Evolutionary conservation across 2,888 invertebrate species (phyloP), one percentile per base, ranked within the genome.

Genomic region (Tethea ocularis): DNA sequence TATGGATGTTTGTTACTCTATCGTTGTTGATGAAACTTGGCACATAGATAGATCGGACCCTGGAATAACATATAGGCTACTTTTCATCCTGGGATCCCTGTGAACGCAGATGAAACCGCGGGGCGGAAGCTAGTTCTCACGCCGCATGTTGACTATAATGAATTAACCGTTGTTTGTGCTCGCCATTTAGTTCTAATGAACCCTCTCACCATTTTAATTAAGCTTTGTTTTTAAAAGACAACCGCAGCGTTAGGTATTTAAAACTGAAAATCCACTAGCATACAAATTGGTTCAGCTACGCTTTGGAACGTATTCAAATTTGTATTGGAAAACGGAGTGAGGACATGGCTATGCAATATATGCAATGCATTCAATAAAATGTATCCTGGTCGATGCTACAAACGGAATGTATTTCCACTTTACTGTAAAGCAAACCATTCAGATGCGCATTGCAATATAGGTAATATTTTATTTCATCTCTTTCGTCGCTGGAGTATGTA

Each of bases 141-240:
- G n/a, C 7, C 38, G 38, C 38, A 5, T 20, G 20, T 6, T 17
- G 41, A 4, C 20, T 36, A 11, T 53, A 53, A 53, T 53, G 33
- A 53, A 53, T 33, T 11, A 53, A 20, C 53, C 26, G 29, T 8
- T 20, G 29, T 33, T 33, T 20, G 20, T 54, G 20, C 33, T 53
- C 20, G 54, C 29, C 36, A 54, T 22, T 36, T 54, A 22, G 53
- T 53, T 20, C 13, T 53, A 53, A 53, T 53, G 53, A 53, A 33
- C 13, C 29, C 29, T 41, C 52, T 17, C 33, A 22, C 17, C n/a
- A 8, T 26, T 33, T 29, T 33, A 54, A 20, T 54, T 20, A 13
- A 5, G 22, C 33, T 54, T 54, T 36, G 22, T 54, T 54, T 53
- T 53, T 53, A 33, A 29, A 17, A 11, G 53, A 36, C 54, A 33